Percentiles rank a stretch among this genome's conserved stretches.
phyloP scores from a whole-genome alignment of 1,140 invertebrate species.

The Drosophila triauraria region DNA sequence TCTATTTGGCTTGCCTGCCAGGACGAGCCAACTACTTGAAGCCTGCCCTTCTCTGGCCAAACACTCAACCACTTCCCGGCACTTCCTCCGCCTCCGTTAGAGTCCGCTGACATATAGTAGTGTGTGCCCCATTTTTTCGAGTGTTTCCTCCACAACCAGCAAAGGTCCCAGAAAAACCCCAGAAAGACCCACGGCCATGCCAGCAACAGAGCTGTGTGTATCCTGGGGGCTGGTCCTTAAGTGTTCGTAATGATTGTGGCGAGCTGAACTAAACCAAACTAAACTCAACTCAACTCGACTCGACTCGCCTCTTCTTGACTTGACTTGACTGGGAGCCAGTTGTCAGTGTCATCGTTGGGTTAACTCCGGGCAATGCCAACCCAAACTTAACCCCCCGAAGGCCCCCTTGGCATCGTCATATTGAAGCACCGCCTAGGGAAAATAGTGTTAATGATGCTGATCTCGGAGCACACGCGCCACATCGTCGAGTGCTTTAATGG shows the following conservation, averaged over 20 bases:
- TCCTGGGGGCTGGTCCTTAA: conserved; percentile 63
- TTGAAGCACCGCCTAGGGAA: conserved; percentile 77
- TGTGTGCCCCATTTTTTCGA: conserved; percentile 55
- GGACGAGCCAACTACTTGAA: conserved; percentile 62
- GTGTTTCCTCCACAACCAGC: conserved; percentile 15
- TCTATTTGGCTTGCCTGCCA: conserved; percentile 71
- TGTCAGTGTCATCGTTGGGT: conserved; percentile 48
- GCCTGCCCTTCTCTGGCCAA: conserved; percentile 26
- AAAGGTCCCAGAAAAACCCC: background rate
- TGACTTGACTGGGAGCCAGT: conserved; percentile 49
- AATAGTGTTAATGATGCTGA: conserved; percentile 83
- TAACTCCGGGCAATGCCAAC: conserved; percentile 11
- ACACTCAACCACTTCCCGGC: conserved; percentile 48
- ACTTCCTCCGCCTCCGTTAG: conserved; percentile 29
- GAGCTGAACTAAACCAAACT: conserved; percentile 66
- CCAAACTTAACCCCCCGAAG: background rate
- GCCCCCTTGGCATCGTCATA: conserved; percentile 40
- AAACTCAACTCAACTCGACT: conserved; percentile 32
- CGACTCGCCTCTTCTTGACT: conserved; percentile 52
- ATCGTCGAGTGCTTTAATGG: conserved; percentile 71
- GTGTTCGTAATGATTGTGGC: conserved; percentile 80
- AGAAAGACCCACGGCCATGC: conserved; percentile 16
- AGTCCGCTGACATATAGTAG: conserved; percentile 59
- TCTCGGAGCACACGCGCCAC: conserved; percentile 68
- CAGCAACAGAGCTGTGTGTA: conserved; percentile 53